Base-by-base conservation (phyloP, 2,113 vertebrate species). In the Syngnathus floridae region DNA sequence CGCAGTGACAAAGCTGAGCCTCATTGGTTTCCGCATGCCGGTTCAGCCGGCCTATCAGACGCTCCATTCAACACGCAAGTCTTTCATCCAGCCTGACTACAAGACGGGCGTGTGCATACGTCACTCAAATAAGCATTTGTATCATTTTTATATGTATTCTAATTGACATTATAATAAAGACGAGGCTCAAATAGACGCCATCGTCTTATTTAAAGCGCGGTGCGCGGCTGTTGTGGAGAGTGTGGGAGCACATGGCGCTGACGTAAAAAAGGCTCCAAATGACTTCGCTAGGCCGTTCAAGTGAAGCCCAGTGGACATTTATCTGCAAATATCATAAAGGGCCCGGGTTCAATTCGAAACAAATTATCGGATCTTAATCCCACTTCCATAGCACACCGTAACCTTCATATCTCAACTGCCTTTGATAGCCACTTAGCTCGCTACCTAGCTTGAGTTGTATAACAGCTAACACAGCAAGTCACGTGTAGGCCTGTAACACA, bases 391-490 rank as follows among this genome's bases (percentile, higher is more conserved):
- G 51, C 19, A 51, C 12, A 37, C 17, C 1, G 11, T 51, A 37
- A 64, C 45, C 19, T 49, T 51, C 48, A 51, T 9, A 10, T 5
- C 46, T 4, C 26, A 31, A 11, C 43, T 6, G 64, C 48, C 68
- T 54, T 43, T 38, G 59, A 57, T 62, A 66, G 69, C 78, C 7
- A 13, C 45, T 69, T 64, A 64, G 48, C 62, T 51, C 17, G 31
- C 21, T 4, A 49, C 31, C 41, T 65, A 70, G 72, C 80, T 61
- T 49, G 17, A 52, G 56, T 67, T 72, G 67, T 70, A 57, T 66
- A 82, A 67, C 52, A 10, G 76, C 78, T 86, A 84, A 73, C 65
- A 19, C 16, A 65, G 82, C 62, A 8, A 48, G 56, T 78, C 80
- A 81, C 80, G 62, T 82, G 80, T 45, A 5, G 59, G 59, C 59